Conservation (phyloP, 2,113 vertebrate species). For the Corvus moneduloides region DNA sequence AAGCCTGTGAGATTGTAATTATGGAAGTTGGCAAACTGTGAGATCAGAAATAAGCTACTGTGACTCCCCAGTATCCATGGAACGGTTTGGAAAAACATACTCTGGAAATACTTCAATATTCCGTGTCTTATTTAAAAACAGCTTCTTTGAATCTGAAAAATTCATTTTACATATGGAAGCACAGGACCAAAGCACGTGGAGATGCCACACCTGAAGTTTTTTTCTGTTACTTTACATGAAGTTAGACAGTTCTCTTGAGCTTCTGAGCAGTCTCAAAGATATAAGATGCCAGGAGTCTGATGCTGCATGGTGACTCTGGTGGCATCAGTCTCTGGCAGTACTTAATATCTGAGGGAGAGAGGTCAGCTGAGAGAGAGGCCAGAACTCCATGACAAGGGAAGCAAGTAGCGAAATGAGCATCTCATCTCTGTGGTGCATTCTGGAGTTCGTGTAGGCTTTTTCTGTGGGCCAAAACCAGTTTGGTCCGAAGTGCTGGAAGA, state of each 20-base stretch:
- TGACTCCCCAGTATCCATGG: neutral
- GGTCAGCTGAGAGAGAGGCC: neutral
- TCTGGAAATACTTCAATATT: neutral
- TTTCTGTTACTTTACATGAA: neutral
- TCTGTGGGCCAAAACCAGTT: neutral
- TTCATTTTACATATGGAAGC: neutral
- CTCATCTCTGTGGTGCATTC: neutral
- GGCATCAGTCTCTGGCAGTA: neutral
- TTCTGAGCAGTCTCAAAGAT: neutral
- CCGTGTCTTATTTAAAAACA: neutral
- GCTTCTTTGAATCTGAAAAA: neutral
- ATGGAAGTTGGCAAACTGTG: neutral
- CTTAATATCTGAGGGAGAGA: neutral
- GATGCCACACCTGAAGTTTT: neutral
- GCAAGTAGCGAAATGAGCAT: neutral
- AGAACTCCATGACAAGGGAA: neutral
- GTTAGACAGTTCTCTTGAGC: neutral
- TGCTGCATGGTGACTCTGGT: neutral
- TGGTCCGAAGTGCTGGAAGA: neutral
- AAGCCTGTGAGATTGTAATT: slow-evolving; percentile 30
- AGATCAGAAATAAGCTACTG: slow-evolving; percentile 10
- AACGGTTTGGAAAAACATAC: neutral
- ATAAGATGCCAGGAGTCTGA: neutral
- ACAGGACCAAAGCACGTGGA: neutral
- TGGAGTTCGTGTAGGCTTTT: neutral